These are phyloP conservation scores for Tamandua tetradactyla DNA, from an alignment of 2,797 vertebrate species.

Conservation along the genomic window DNA sequence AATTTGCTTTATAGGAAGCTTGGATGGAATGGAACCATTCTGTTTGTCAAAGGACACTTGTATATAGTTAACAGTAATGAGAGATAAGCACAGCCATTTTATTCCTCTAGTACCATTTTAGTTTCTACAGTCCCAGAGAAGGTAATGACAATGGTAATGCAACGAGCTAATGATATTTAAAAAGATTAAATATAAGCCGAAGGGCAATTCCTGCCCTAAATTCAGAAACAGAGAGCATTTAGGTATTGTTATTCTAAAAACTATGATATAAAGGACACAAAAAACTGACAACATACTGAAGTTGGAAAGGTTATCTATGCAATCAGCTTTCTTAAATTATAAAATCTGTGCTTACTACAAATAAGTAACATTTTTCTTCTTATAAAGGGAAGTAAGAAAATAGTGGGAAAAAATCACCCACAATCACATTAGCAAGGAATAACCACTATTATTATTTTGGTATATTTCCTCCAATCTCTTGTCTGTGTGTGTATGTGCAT, in stretches of 20 bases:
- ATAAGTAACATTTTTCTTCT: no score
- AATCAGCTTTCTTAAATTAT: constrained; percentile 29
- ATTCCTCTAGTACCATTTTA: background rate
- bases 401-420: background rate
- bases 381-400: constrained; percentile 24
- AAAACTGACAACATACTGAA: background rate
- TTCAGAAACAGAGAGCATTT: background rate
- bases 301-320: background rate
- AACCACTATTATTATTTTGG: constrained; percentile 13
- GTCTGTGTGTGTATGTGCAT: background rate
- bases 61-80: background rate
- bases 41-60: background rate
- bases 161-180: background rate
- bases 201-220: constrained; percentile 31
- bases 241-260: background rate
- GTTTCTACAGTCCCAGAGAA: background rate
- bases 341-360: constrained; percentile 9
- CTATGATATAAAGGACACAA: background rate
- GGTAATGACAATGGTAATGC: background rate
- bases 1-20: background rate
- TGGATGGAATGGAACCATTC: background rate
- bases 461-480: background rate
- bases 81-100: background rate
- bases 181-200: constrained; percentile 23
- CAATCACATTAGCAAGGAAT: background rate